These are phyloP conservation scores for Aegotheles bennettii DNA, from an alignment of 2,113 vertebrate species.

Conservation along the genomic window DNA sequence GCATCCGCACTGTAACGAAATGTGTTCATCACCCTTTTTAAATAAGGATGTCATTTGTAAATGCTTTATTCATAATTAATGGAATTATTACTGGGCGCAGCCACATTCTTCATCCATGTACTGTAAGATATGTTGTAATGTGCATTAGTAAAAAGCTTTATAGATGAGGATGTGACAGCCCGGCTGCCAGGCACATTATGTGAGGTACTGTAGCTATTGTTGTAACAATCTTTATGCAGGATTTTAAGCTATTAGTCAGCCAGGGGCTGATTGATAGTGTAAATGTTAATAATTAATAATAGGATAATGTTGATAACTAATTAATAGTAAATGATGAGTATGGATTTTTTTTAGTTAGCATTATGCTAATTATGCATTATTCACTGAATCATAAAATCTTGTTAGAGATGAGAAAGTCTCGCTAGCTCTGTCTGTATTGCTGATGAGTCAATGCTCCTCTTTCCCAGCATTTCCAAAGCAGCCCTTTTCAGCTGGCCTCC, in stretches of 20 bases:
- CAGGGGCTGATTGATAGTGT: neutral
- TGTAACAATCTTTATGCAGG: slow-evolving; percentile 15
- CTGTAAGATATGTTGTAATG: slow-evolving; percentile 6
- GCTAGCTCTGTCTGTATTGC: neutral
- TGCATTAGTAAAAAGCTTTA: slow-evolving; percentile 47
- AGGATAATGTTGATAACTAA: slow-evolving; percentile 25
- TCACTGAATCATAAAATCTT: slow-evolving; percentile 59
- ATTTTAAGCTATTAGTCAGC: slow-evolving; percentile 31
- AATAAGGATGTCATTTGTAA: slow-evolving; percentile 44
- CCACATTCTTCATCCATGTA: slow-evolving; percentile 38
- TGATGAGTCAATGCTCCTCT: neutral
- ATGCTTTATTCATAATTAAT: slow-evolving; percentile 31
- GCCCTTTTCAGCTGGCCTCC: neutral
- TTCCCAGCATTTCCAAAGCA: neutral
- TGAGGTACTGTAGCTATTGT: neutral
- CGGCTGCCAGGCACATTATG: neutral
- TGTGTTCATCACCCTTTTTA: slow-evolving; percentile 4
- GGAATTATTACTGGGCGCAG: slow-evolving; percentile 37
- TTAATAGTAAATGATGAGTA: slow-evolving; percentile 50
- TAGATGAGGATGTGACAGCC: neutral
- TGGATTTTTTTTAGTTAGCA: slow-evolving; percentile 39
- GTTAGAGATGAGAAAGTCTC: slow-evolving; percentile 11
- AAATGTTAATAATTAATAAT: slow-evolving; percentile 45
- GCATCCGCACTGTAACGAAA: slow-evolving; percentile 29
- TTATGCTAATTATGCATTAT: slow-evolving; percentile 63